Percentiles rank a stretch among this genome's conserved stretches.
Evolutionary conservation across 2,888 invertebrate genomes (phyloP).

Genomic region (Synanthedon formicaeformis): DNA sequence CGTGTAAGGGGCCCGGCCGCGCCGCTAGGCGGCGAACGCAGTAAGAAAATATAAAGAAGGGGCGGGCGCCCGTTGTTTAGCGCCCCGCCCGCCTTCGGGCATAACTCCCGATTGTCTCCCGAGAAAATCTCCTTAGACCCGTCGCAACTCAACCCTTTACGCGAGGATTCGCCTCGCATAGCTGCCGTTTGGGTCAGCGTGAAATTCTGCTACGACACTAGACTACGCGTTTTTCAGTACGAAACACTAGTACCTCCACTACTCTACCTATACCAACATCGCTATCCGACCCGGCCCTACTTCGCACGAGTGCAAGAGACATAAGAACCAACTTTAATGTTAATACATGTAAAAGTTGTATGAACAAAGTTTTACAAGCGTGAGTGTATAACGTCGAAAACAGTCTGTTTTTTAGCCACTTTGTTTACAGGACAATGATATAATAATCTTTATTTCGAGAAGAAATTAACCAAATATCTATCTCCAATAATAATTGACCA

Average conservation of each 20-base stretch:
- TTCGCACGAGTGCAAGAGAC: too few relatives aligned
- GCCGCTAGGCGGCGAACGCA: constrained; percentile 70
- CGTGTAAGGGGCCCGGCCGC: constrained; percentile 74
- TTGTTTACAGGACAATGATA: too few relatives aligned
- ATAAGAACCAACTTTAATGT: too few relatives aligned
- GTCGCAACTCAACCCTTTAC: constrained; percentile 65
- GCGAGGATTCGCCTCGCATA: constrained; percentile 59
- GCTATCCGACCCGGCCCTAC: too few relatives aligned
- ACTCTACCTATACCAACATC: too few relatives aligned
- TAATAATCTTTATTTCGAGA: too few relatives aligned
- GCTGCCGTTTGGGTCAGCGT: constrained; percentile 67
- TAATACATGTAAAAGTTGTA: neutral
- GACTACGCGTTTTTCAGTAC: constrained; percentile 31
- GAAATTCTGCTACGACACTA: constrained; percentile 49
- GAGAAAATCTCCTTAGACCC: constrained; percentile 65
- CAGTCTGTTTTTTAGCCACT: too few relatives aligned
- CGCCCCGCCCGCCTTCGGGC: constrained; percentile 67
- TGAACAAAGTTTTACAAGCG: too few relatives aligned
- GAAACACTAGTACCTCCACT: constrained; percentile 36
- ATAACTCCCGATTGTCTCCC: constrained; percentile 71
- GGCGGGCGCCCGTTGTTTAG: constrained; percentile 71
- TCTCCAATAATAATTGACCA: too few relatives aligned
- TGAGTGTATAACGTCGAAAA: too few relatives aligned
- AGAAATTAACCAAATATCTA: too few relatives aligned
- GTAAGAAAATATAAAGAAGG: constrained; percentile 79